Conservation (phyloP, 2,113 vertebrate species). For the Erythrolamprus reginae region DNA sequence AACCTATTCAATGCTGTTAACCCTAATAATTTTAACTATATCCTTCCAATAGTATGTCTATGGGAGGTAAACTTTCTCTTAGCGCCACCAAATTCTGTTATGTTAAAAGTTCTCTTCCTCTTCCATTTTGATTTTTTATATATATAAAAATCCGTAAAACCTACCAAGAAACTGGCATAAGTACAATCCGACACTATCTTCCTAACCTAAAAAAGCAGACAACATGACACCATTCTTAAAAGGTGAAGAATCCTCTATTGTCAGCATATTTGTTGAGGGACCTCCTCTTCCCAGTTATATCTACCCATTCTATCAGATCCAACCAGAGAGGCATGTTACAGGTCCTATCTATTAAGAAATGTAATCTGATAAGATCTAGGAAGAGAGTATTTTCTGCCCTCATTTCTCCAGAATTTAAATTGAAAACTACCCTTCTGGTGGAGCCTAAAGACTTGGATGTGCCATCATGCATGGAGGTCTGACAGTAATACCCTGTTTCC, state of each 20-base stretch:
- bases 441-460: background rate
- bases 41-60: background rate
- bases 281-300: background rate
- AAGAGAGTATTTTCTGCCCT: background rate
- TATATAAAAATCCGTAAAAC: background rate
- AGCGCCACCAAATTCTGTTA: background rate
- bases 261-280: background rate
- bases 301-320: background rate
- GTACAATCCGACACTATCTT: background rate
- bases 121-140: background rate
- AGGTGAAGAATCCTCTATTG: background rate
- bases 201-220: background rate
- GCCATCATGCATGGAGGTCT: background rate
- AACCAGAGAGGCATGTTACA: background rate
- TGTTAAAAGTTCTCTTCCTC: background rate
- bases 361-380: background rate
- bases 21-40: background rate
- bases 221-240: background rate
- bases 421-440: background rate
- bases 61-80: background rate
- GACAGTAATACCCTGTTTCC: too few species aligned
- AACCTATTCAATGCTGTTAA: background rate
- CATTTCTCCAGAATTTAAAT: background rate
- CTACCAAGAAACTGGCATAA: background rate
- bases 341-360: background rate